A percentile compares a stretch with the other conserved stretches of the same genome.
Conservation (phyloP, 2,888 invertebrate species). For the Platycheirus albimanus region DNA sequence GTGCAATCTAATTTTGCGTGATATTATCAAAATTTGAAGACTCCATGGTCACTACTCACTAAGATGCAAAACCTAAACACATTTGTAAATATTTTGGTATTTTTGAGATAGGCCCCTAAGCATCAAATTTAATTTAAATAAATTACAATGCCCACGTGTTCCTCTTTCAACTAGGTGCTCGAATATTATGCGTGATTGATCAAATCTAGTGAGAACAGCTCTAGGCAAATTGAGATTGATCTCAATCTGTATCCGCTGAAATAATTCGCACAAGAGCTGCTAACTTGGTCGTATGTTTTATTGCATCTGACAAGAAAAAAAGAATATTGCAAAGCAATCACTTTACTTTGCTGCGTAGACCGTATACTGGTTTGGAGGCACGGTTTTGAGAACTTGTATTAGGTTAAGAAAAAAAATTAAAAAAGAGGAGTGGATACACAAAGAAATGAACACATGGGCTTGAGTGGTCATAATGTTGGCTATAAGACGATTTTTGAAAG, state of each 20-base stretch:
- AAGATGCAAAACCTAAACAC: no score
- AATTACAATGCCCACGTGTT: not conserved
- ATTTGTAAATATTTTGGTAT: no score
- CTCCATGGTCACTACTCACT: no score
- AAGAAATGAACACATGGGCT: constrained; percentile 19
- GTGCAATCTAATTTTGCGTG: no score
- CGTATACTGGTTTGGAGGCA: constrained; percentile 12
- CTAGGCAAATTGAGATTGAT: constrained; percentile 62
- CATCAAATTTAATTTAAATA: not conserved
- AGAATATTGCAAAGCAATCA: constrained; percentile 14
- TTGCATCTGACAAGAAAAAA: constrained; percentile 46
- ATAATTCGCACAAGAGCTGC: constrained; percentile 40
- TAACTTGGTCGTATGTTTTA: constrained; percentile 41
- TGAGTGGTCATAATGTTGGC: constrained; percentile 21
- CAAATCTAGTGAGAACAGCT: constrained; percentile 65
- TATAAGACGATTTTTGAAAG: constrained; percentile 11
- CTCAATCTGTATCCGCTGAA: constrained; percentile 15
- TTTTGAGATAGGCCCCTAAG: not conserved
- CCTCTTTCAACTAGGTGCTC: not conserved
- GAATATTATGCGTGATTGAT: constrained; percentile 35
- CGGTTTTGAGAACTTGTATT: constrained; percentile 30
- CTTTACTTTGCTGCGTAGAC: not conserved
- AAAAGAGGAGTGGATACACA: constrained; percentile 27
- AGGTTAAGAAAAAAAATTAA: no score
- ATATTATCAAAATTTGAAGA: no score